Evolutionary conservation across 1,140 invertebrate genomes (phyloP).

Genomic region (Drosophila kurseongensis): DNA sequence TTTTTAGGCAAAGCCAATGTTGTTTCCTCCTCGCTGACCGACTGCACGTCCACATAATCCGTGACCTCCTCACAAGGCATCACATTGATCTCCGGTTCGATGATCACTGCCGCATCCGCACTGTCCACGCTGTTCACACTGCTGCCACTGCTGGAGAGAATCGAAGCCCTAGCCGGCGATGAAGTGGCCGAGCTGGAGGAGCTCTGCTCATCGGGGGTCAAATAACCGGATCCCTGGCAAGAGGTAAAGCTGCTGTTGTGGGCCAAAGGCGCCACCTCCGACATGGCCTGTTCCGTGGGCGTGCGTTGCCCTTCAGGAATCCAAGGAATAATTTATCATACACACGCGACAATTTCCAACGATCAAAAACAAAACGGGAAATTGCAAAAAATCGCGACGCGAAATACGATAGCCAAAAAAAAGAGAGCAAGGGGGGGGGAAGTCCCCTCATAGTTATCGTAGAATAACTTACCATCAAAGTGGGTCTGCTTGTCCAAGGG

Average conservation of each 20-base stretch:
- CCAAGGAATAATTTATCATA: slow-evolving; percentile 35
- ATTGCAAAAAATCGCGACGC: slow-evolving; percentile 42
- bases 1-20: slow-evolving; percentile 29
- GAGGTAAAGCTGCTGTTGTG: slow-evolving; percentile 87
- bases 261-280: slow-evolving; percentile 83
- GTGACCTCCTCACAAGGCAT: slow-evolving; percentile 55
- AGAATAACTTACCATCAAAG: slow-evolving; percentile 79
- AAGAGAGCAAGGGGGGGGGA: not conserved
- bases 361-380: slow-evolving; percentile 65
- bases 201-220: slow-evolving; percentile 86
- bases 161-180: slow-evolving; percentile 64
- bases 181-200: slow-evolving; percentile 54
- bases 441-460: not conserved
- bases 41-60: slow-evolving; percentile 70
- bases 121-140: slow-evolving; percentile 63
- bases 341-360: slow-evolving; percentile 61
- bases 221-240: slow-evolving; percentile 86
- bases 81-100: slow-evolving; percentile 72
- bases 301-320: slow-evolving; percentile 54
- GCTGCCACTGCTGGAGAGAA: slow-evolving; percentile 49
- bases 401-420: slow-evolving; percentile 8
- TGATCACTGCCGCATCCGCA: slow-evolving; percentile 67
- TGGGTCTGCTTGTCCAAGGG: slow-evolving; percentile 85
- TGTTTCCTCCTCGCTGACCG: slow-evolving; percentile 61
- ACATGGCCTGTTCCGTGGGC: slow-evolving; percentile 52